Base-by-base conservation (phyloP, 2,113 vertebrate species). In the Murina feae region DNA sequence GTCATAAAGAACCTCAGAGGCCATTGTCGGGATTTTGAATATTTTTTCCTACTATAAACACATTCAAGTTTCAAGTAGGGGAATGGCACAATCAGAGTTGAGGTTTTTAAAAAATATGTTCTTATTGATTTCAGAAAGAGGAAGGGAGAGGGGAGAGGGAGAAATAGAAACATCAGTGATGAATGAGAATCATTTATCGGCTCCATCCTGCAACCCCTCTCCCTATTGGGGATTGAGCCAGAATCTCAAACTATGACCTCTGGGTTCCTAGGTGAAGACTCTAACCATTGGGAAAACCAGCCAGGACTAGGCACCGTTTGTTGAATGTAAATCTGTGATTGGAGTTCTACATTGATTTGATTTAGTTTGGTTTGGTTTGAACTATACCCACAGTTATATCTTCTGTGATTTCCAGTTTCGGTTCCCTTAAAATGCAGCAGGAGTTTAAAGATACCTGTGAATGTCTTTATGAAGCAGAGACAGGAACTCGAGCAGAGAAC, bases 351-450 rank as follows among this genome's bases (percentile, higher is more conserved):
- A 58, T 23, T 63, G 81, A 86, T 91, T 92, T 80, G 63, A 2
- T 92, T 72, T 68, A n/a, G 35, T 88, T 91, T 79, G 28, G n/a
- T 39, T 91, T 69, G 87, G 7, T 51, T 20, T 92, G 71, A 92
- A 44, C 3, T 9, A 37, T 75, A 44, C 4, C 13, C 10, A 23
- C 37, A 82, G 21, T 72, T 95, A 16, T 9, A 76, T 90, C 49
- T 5, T 78, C 10, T 93, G 6, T 72, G 49, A 51, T 78, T 82
- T 9, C 60, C 2, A 16, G n/a, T 44, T 84, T 86, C 55, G 47
- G 21, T 86, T 86, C 9, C 4, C 4, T 87, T 92, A 75, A 49
- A 63, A 42, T 65, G 20, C 83, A 69, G 6, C 21, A 66, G 74
- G 30, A 86, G n/a, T 55, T 95, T 69, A 79, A 91, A 93, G 65